Percentiles rank a stretch among this genome's conserved stretches.
Conservation (phyloP, 2,797 vertebrate species). For the Columba guinea region DNA sequence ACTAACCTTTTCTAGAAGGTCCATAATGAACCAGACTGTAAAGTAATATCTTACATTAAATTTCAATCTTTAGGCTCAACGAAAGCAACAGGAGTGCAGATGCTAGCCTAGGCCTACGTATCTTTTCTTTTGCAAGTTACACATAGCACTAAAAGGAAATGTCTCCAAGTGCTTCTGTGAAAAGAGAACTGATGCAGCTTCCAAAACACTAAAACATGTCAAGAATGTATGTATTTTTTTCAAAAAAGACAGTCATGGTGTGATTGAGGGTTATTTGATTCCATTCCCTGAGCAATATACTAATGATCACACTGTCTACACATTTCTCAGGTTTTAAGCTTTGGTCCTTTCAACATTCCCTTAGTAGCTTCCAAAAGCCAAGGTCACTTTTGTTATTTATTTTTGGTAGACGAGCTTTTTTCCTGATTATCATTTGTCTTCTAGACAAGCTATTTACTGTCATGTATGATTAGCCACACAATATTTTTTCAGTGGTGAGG, state of each 20-base stretch:
- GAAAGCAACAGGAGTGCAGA: neutral
- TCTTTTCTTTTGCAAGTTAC: constrained; percentile 1
- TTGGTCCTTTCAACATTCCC: neutral
- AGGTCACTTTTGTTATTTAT: neutral
- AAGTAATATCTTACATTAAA: neutral
- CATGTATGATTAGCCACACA: neutral
- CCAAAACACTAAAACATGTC: constrained; percentile 26
- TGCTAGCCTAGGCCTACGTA: neutral
- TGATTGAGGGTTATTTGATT: constrained; percentile 9
- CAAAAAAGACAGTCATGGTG: constrained; percentile 13
- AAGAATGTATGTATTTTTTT: neutral
- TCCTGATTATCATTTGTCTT: neutral
- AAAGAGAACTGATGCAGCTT: constrained; percentile 27
- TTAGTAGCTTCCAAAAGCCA: neutral
- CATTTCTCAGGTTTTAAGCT: neutral
- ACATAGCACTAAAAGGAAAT: neutral
- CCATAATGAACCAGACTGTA: neutral
- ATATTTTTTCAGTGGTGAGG: neutral
- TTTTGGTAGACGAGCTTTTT: neutral
- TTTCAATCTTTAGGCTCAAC: neutral
- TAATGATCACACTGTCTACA: constrained; percentile 24
- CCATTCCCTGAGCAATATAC: constrained; percentile 13
- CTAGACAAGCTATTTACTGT: neutral
- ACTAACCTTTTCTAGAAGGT: neutral
- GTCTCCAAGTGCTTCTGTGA: neutral